A percentile compares a stretch with the other conserved stretches of the same genome.
Evolutionary conservation across 2,797 vertebrate genomes (phyloP).

Genomic region (Chelon labrosus): DNA sequence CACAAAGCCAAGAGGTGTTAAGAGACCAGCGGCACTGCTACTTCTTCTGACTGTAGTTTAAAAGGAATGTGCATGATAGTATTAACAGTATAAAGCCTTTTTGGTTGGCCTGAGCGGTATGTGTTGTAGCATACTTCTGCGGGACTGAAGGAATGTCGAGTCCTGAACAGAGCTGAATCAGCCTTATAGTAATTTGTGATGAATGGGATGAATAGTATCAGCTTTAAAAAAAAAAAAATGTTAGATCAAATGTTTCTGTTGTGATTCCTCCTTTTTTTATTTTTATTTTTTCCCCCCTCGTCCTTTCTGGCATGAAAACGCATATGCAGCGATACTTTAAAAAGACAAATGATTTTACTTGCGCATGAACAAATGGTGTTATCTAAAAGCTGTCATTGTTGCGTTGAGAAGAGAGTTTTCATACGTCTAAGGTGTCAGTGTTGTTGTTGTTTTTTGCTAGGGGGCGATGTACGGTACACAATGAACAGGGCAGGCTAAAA

Average conservation of each 20-base stretch:
- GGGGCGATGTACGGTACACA: constrained; percentile 15
- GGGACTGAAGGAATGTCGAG: constrained; percentile 57
- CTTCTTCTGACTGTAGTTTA: constrained; percentile 49
- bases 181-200: constrained; percentile 69
- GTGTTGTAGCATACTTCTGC: constrained; percentile 79
- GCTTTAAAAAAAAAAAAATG: constrained; percentile 70
- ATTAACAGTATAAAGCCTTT: constrained; percentile 41
- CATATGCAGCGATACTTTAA: constrained; percentile 50
- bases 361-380: constrained; percentile 37
- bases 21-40: constrained; percentile 59
- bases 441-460: constrained; percentile 2
- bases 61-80: constrained; percentile 59
- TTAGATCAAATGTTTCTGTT: constrained; percentile 56
- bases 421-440: neutral
- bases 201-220: constrained; percentile 59
- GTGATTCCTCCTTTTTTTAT: constrained; percentile 12
- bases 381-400: constrained; percentile 5
- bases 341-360: constrained; percentile 26
- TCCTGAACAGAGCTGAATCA: constrained; percentile 60
- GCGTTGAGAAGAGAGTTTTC: neutral
- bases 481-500: neutral
- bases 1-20: constrained; percentile 51
- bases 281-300: neutral
- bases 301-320: constrained; percentile 42
- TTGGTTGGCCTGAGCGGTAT: constrained; percentile 63